A percentile compares a stretch with the other conserved stretches of the same genome.
Evolutionary conservation across 2,888 invertebrate genomes (phyloP).

Genomic region (Cistogaster globosa): DNA sequence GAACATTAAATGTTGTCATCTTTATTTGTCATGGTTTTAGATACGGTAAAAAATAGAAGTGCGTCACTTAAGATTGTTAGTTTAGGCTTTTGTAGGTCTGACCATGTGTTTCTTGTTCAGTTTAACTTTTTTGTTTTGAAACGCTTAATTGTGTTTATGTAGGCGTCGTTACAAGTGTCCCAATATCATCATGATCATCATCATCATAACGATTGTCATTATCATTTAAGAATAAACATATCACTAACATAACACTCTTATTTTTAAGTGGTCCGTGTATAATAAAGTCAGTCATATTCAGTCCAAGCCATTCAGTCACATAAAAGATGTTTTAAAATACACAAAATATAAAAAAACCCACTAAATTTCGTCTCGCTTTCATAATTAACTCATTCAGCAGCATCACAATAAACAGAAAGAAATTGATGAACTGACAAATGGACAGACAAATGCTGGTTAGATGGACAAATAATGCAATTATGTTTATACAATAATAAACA

Average conservation of each 20-base stretch:
- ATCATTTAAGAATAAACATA: slow-evolving; percentile 26
- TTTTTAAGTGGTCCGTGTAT: slow-evolving; percentile 41
- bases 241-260: slow-evolving; percentile 41
- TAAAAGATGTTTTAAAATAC: not conserved
- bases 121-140: slow-evolving; percentile 44
- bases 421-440: slow-evolving; percentile 42
- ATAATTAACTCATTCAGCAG: slow-evolving; percentile 68
- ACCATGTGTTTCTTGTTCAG: slow-evolving; percentile 10
- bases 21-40: slow-evolving; percentile 62
- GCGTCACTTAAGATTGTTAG: slow-evolving; percentile 31
- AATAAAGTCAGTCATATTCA: slow-evolving; percentile 3
- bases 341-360: slow-evolving; percentile 46
- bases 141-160: slow-evolving; percentile 69
- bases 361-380: slow-evolving; percentile 70
- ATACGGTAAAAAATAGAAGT: slow-evolving; percentile 33
- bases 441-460: slow-evolving; percentile 1
- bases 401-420: slow-evolving; percentile 52
- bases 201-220: slow-evolving; percentile 12
- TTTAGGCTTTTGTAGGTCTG: not conserved
- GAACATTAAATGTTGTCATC: slow-evolving; percentile 52
- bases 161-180: slow-evolving; percentile 71
- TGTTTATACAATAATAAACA: slow-evolving; percentile 66
- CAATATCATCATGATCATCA: slow-evolving; percentile 54
- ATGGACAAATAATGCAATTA: slow-evolving; percentile 50
- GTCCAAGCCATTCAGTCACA: not conserved